phyloP scores from a whole-genome alignment of 2,888 invertebrate genomes.

The Macrosoma leucophasiata region DNA sequence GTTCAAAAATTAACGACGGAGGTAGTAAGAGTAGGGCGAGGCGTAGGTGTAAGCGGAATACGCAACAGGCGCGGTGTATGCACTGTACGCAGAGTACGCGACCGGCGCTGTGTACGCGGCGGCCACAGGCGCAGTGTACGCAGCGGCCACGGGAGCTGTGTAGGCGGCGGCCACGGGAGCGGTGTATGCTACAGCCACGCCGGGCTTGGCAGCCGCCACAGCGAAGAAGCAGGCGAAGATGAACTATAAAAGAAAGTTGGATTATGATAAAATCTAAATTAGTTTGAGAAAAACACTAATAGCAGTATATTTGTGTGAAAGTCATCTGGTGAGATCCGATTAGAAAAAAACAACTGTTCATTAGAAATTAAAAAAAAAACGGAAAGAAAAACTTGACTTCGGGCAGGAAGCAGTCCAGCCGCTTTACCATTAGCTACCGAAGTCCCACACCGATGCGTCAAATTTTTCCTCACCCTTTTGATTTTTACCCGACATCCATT shows the following conservation, averaged over 20 bases:
- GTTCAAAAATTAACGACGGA: conserved; percentile 24
- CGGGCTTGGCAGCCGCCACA: conserved; percentile 59
- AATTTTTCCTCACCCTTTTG: too few relatives aligned
- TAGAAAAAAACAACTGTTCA: too few relatives aligned
- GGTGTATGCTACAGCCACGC: conserved; percentile 27
- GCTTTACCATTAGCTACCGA: too few relatives aligned
- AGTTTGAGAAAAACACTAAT: too few relatives aligned
- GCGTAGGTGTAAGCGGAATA: conserved; percentile 32
- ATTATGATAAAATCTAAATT: too few relatives aligned
- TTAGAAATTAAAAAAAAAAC: too few relatives aligned
- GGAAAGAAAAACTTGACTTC: too few relatives aligned
- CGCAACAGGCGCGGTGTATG: conserved; percentile 26
- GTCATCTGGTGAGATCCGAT: too few relatives aligned
- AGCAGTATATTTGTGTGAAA: too few relatives aligned
- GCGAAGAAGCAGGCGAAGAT: conserved; percentile 66
- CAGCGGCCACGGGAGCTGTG: conserved; percentile 28
- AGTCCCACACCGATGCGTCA: too few relatives aligned
- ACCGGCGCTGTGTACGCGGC: conserved; percentile 45
- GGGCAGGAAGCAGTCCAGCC: too few relatives aligned
- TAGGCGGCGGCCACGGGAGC: conserved; percentile 27
- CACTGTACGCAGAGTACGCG: conserved; percentile 38
- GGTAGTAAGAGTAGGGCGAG: conserved; percentile 30
- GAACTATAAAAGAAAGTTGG: conserved; percentile 48
- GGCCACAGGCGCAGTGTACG: conserved; percentile 41
- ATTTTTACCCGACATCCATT: too few relatives aligned